Conservation (phyloP, 1,140 invertebrate species). For the Sarcophaga bullata region DNA sequence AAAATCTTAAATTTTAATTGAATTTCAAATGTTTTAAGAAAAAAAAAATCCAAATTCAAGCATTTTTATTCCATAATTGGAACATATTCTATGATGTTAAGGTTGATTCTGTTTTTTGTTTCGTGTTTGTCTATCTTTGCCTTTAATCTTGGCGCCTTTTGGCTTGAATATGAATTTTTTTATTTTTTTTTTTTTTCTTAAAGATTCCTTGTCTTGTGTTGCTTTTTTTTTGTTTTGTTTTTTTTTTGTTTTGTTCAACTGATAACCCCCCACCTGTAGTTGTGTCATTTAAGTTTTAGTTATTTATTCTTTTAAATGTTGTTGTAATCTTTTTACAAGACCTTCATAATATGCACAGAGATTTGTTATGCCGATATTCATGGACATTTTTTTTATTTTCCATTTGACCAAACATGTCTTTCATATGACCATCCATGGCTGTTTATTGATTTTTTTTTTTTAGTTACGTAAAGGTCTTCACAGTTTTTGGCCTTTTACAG, state of each 20-base stretch:
- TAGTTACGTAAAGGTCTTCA: slow-evolving; percentile 30
- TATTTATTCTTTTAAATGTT: neutral
- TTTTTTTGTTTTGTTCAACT: neutral
- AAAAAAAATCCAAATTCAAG: too few relatives aligned
- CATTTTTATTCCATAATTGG: too few relatives aligned
- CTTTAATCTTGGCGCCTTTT: neutral
- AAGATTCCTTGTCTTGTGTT: neutral
- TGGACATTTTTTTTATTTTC: neutral
- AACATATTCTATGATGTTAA: too few relatives aligned
- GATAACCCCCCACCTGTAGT: neutral
- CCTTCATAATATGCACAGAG: neutral
- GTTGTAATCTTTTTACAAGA: slow-evolving; percentile 8
- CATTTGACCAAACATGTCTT: too few relatives aligned
- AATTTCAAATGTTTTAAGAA: too few relatives aligned
- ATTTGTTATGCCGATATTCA: neutral
- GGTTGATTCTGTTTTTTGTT: too few relatives aligned
- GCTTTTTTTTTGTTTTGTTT: neutral
- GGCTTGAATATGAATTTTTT: neutral
- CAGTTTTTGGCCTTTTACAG: slow-evolving; percentile 20
- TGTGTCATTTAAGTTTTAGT: neutral
- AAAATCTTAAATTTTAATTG: too few relatives aligned
- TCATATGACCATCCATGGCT: neutral
- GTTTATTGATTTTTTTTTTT: slow-evolving; percentile 29
- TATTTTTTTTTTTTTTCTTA: neutral
- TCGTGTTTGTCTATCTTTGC: too few relatives aligned